These are phyloP conservation scores for Pristionchus arcanus DNA, from an alignment of 2,888 invertebrate genomes.

Conservation along the genomic window DNA sequence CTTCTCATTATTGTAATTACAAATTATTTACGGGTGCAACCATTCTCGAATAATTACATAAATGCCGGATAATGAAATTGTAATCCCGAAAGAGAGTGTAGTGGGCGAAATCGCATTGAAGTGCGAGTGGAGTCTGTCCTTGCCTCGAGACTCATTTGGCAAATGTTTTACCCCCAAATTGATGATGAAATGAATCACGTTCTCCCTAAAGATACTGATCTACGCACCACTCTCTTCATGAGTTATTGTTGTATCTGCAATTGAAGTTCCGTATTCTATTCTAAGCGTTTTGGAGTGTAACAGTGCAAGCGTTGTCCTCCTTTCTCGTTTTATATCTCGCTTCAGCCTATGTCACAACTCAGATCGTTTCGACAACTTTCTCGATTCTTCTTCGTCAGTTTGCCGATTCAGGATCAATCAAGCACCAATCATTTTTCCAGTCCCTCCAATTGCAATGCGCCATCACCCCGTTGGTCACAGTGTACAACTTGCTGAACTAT, in stretches of 20 bases:
- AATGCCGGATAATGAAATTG: background rate
- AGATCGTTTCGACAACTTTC: background rate
- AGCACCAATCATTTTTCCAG: background rate
- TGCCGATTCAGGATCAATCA: no score
- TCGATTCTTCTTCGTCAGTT: constrained; percentile 19
- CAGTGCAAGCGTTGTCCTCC: background rate
- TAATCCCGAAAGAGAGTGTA: background rate
- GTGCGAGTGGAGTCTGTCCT: background rate
- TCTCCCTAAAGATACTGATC: background rate
- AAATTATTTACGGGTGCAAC: background rate
- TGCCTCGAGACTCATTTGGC: background rate
- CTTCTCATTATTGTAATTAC: background rate
- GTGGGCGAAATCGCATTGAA: background rate
- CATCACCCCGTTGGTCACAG: background rate
- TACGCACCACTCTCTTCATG: background rate
- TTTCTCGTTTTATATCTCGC: background rate
- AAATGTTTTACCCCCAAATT: background rate
- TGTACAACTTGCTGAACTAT: constrained; percentile 4
- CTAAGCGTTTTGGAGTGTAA: background rate
- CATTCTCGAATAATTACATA: background rate
- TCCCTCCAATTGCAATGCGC: constrained; percentile 18
- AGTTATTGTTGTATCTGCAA: background rate
- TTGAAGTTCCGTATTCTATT: background rate
- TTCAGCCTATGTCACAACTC: background rate
- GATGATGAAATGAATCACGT: background rate